Percentiles rank a stretch among this genome's conserved stretches.
Evolutionary conservation across 2,888 invertebrate genomes (phyloP).

Genomic region (Shargacucullia verbasci): DNA sequence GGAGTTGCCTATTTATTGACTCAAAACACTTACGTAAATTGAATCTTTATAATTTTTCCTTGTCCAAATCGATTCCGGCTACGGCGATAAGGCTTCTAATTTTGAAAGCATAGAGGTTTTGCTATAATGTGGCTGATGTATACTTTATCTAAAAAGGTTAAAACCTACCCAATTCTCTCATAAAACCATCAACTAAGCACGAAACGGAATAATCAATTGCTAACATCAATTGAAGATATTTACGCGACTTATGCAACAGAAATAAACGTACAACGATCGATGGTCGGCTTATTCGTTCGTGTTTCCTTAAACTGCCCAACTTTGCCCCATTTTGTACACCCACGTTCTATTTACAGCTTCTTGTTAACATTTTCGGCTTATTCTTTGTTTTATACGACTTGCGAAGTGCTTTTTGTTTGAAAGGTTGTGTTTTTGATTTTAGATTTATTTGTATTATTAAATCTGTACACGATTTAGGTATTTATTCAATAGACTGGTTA

Average conservation of each 20-base stretch:
- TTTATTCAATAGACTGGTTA: too few species aligned
- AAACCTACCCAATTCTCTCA: too few species aligned
- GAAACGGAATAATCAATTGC: conserved; percentile 47
- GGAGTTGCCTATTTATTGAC: too few species aligned
- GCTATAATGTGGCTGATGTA: too few species aligned
- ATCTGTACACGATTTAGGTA: too few species aligned
- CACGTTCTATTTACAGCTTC: conserved; percentile 53
- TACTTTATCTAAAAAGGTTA: too few species aligned
- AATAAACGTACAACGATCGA: conserved; percentile 50
- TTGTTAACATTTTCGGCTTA: conserved; percentile 52
- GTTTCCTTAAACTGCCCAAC: conserved; percentile 53
- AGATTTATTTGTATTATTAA: too few species aligned
- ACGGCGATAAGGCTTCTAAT: too few species aligned
- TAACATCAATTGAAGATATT: conserved; percentile 56
- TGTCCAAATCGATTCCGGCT: too few species aligned
- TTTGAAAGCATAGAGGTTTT: too few species aligned
- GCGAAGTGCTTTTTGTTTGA: conserved; percentile 28
- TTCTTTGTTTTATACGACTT: conserved; percentile 39
- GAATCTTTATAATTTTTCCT: too few species aligned
- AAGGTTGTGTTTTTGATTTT: conserved; percentile 21
- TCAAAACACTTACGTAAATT: too few species aligned
- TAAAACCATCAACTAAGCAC: conserved; percentile 25
- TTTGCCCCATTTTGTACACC: conserved; percentile 51
- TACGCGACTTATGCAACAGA: conserved; percentile 54
- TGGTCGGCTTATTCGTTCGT: conserved; percentile 45